phyloP scores from a whole-genome alignment of 2,888 invertebrate genomes.

The Parelbella ahira region DNA sequence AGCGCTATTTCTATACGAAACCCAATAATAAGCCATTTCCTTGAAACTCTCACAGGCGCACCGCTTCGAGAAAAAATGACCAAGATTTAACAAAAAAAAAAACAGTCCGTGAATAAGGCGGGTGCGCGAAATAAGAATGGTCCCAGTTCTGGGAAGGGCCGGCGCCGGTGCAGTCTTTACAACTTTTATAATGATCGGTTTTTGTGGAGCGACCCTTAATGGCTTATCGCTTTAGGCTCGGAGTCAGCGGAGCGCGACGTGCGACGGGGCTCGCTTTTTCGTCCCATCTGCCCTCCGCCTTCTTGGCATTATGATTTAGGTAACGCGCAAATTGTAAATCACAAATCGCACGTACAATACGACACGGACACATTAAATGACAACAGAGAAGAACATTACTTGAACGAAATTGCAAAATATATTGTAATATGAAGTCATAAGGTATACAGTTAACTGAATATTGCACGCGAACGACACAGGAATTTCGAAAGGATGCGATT shows the following conservation, averaged over 20 bases:
- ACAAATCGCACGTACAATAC: too few relatives aligned
- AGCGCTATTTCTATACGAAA: constrained; percentile 67
- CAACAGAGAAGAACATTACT: too few relatives aligned
- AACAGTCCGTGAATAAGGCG: constrained; percentile 70
- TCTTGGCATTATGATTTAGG: constrained; percentile 40
- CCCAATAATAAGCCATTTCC: constrained; percentile 79
- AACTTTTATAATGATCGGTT: constrained; percentile 75
- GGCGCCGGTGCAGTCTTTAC: constrained; percentile 75
- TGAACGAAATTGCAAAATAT: too few relatives aligned
- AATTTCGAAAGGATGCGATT: too few relatives aligned
- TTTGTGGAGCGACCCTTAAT: constrained; percentile 71
- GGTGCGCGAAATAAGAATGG: constrained; percentile 79
- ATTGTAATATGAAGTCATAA: too few relatives aligned
- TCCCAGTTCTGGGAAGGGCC: constrained; percentile 73
- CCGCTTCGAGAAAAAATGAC: constrained; percentile 71
- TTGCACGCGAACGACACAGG: too few relatives aligned
- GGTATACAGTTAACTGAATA: too few relatives aligned
- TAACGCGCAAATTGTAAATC: too few relatives aligned
- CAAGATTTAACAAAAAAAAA: constrained; percentile 50
- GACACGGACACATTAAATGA: too few relatives aligned
- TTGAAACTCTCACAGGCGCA: constrained; percentile 72
- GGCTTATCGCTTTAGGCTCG: constrained; percentile 64
- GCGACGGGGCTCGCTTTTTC: constrained; percentile 32
- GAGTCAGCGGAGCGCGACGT: constrained; percentile 45
- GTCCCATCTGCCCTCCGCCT: constrained; percentile 35